A percentile compares a stretch with the other conserved stretches of the same genome.
Evolutionary conservation across 2,797 vertebrate genomes (phyloP).

Genomic region (Rhinophrynus dorsalis): DNA sequence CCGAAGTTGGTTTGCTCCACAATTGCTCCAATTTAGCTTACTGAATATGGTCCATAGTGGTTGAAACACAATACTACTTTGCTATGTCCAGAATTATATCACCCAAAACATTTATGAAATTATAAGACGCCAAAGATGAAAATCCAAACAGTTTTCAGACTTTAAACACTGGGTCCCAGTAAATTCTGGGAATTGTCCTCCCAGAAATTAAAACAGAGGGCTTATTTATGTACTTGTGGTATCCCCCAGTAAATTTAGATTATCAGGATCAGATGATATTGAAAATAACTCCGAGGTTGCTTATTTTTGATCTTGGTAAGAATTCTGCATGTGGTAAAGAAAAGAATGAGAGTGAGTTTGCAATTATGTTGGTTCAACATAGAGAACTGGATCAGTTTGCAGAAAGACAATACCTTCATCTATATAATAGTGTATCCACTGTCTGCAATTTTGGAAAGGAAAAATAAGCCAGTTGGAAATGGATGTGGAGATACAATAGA

Average conservation of each 20-base stretch:
- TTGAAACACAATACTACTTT: no score
- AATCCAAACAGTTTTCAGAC: no score
- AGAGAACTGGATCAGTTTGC: constrained; percentile 10
- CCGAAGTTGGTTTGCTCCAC: no score
- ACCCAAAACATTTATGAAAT: no score
- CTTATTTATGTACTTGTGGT: not conserved
- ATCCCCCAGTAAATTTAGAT: not conserved
- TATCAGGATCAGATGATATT: not conserved
- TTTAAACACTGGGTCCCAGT: no score
- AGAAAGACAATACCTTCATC: constrained; percentile 12
- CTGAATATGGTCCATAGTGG: no score
- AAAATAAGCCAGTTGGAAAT: constrained; percentile 21
- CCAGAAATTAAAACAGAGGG: constrained; percentile 35
- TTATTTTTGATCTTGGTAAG: constrained; percentile 14
- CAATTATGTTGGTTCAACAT: constrained; percentile 4
- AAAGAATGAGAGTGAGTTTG: constrained; percentile 9
- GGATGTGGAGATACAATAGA: constrained; percentile 22
- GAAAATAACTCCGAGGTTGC: not conserved
- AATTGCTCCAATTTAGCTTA: no score
- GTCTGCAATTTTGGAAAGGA: constrained; percentile 29
- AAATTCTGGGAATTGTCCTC: not conserved
- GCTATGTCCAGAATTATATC: no score
- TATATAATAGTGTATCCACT: constrained; percentile 1
- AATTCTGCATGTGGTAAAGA: constrained; percentile 24
- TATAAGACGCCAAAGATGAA: no score